Conservation (phyloP, 2,888 invertebrate genomes). For the Stictocephala bisonia region DNA sequence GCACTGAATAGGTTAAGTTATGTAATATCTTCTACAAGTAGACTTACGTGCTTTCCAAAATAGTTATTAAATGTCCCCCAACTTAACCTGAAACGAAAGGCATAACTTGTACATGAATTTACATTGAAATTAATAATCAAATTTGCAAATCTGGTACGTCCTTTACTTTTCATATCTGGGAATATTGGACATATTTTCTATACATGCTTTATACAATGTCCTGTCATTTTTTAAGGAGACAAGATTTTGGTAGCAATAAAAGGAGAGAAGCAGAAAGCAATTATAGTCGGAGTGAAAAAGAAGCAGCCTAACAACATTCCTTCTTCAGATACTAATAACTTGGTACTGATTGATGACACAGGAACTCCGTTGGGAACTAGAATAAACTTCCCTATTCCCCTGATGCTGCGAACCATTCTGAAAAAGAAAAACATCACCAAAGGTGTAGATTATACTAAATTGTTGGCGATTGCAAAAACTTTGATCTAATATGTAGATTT, state of each 20-base stretch:
- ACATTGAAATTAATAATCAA: too few relatives aligned
- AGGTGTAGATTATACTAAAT: constrained; percentile 91
- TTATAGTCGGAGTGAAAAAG: constrained; percentile 89
- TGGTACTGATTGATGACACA: constrained; percentile 94
- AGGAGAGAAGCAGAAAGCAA: constrained; percentile 94
- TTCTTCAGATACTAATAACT: constrained; percentile 94
- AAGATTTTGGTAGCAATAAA: constrained; percentile 92
- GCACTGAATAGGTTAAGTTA: too few relatives aligned
- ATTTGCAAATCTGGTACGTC: too few relatives aligned
- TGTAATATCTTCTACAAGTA: too few relatives aligned
- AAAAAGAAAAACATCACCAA: constrained; percentile 84
- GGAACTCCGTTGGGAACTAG: constrained; percentile 95
- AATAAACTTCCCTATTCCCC: constrained; percentile 95
- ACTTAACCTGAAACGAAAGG: too few relatives aligned
- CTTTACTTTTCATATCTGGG: too few relatives aligned
- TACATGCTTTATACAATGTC: not conserved
- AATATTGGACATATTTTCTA: not conserved
- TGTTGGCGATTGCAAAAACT: constrained; percentile 88
- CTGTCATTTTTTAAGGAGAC: constrained; percentile 73
- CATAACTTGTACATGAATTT: too few relatives aligned
- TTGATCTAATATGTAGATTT: constrained; percentile 85
- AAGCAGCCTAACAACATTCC: constrained; percentile 85
- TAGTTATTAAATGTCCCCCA: too few relatives aligned
- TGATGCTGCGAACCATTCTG: constrained; percentile 83
- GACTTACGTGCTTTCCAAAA: too few relatives aligned